Conservation (phyloP, 1,140 invertebrate species). For the Drosophila ironensis region DNA sequence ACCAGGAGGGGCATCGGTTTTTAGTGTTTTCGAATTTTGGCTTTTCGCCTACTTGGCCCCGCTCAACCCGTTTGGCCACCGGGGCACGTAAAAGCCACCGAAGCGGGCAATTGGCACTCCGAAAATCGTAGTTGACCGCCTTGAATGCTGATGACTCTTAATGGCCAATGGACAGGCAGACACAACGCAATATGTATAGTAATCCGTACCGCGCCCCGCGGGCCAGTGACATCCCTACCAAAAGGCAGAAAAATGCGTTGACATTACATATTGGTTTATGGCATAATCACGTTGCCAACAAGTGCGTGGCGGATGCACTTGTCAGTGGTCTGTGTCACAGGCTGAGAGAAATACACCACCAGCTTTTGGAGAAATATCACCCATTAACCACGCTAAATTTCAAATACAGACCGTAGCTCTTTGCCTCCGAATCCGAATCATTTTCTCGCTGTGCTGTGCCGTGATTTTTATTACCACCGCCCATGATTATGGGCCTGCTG, state of each 20-base stretch:
- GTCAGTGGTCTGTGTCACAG: constrained; percentile 72
- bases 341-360: not conserved
- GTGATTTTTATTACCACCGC: constrained; percentile 39
- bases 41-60: not conserved
- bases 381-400: too few species aligned
- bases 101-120: constrained; percentile 64
- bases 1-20: not conserved
- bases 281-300: constrained; percentile 70
- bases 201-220: too few species aligned
- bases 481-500: constrained; percentile 41
- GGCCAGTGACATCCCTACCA: too few species aligned
- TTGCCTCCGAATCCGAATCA: too few species aligned
- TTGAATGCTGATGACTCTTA: constrained; percentile 77
- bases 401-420: too few species aligned
- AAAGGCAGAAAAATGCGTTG: constrained; percentile 22
- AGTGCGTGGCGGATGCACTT: constrained; percentile 58
- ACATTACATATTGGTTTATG: constrained; percentile 50
- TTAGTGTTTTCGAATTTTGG: not conserved
- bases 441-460: constrained; percentile 10
- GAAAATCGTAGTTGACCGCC: constrained; percentile 64
- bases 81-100: constrained; percentile 44
- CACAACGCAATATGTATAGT: constrained; percentile 67
- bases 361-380: too few species aligned
- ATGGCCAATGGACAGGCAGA: too few species aligned
- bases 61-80: constrained; percentile 44